Evolutionary conservation across 2,113 vertebrate genomes (phyloP).

Genomic region (Phylloscopus trochilus): DNA sequence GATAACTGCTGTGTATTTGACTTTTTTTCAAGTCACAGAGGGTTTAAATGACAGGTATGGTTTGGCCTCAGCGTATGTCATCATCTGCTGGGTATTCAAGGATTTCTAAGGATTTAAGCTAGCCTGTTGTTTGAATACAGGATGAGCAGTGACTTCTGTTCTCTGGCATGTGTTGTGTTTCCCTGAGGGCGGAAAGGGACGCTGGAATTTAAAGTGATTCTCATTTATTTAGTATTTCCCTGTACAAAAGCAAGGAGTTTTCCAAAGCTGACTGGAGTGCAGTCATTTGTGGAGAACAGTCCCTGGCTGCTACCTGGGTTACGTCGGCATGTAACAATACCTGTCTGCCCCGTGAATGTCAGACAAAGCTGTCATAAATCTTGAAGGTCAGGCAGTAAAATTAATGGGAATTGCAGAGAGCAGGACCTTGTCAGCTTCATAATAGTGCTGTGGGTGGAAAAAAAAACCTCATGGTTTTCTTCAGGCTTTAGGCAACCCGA

Average conservation of each 20-base stretch:
- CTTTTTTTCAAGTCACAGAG: not conserved
- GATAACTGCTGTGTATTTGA: not conserved
- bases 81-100: slow-evolving; percentile 21
- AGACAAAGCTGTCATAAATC: slow-evolving; percentile 63
- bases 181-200: slow-evolving; percentile 55
- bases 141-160: slow-evolving; percentile 5
- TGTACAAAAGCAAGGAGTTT: slow-evolving; percentile 39
- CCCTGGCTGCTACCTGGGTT: not conserved
- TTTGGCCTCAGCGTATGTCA: not conserved
- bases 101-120: slow-evolving; percentile 47
- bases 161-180: slow-evolving; percentile 58
- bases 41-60: slow-evolving; percentile 7
- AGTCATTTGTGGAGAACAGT: slow-evolving; percentile 34
- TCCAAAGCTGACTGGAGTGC: slow-evolving; percentile 9
- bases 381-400: slow-evolving; percentile 52
- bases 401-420: slow-evolving; percentile 37
- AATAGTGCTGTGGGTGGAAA: slow-evolving; percentile 31
- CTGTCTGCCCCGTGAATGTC: slow-evolving; percentile 38
- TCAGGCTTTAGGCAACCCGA: slow-evolving; percentile 1
- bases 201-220: slow-evolving; percentile 61
- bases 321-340: slow-evolving; percentile 34
- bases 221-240: slow-evolving; percentile 51
- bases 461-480: slow-evolving; percentile 27
- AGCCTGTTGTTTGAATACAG: not conserved
- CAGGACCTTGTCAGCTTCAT: slow-evolving; percentile 50